phyloP scores from a whole-genome alignment of 2,888 invertebrate species.

The Diarsia brunnea region DNA sequence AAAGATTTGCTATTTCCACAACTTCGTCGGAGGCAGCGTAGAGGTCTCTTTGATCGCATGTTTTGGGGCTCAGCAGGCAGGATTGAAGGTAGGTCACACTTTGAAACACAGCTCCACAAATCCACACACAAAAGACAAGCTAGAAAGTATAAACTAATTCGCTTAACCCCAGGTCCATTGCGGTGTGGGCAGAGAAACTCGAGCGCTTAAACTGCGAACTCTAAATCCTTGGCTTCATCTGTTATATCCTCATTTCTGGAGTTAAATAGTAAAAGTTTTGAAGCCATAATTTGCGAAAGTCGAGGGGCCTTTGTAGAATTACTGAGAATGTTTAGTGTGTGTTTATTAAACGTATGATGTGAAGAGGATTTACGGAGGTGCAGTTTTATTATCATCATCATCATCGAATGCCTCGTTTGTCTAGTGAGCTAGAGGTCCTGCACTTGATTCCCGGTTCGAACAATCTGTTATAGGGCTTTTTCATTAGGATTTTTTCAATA shows the following conservation, averaged over 20 bases:
- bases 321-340: constrained; percentile 22
- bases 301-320: constrained; percentile 35
- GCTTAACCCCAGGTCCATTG: constrained; percentile 24
- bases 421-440: too few relatives aligned
- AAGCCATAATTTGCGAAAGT: constrained; percentile 38
- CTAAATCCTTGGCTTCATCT: constrained; percentile 48
- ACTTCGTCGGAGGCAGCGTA: not conserved
- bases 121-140: constrained; percentile 1
- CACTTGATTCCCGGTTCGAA: too few relatives aligned
- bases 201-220: constrained; percentile 35
- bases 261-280: constrained; percentile 55
- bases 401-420: too few relatives aligned
- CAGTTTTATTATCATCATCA: not conserved
- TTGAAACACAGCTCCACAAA: not conserved
- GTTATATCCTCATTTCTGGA: constrained; percentile 50
- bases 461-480: too few relatives aligned
- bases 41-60: not conserved
- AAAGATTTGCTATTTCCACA: not conserved
- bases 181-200: constrained; percentile 25
- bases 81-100: not conserved
- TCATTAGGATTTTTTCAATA: too few relatives aligned
- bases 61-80: not conserved
- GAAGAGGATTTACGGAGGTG: not conserved
- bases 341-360: constrained; percentile 29
- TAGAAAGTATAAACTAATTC: constrained; percentile 27